Evolutionary conservation across 2,113 vertebrate genomes (phyloP).

Genomic region (Dromas ardeola): DNA sequence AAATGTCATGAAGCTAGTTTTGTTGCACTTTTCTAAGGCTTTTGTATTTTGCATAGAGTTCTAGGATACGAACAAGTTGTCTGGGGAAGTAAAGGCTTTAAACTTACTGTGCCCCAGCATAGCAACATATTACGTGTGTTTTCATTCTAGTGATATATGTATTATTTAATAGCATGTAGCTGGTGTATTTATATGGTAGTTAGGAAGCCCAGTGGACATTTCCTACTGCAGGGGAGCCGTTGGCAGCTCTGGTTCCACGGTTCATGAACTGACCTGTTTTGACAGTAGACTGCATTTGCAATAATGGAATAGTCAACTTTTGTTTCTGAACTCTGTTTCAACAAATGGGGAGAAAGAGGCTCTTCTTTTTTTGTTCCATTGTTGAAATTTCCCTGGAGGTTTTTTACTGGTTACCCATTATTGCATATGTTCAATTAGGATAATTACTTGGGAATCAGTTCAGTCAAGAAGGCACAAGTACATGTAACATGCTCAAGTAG

Average conservation of each 20-base stretch:
- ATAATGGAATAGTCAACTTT: not conserved
- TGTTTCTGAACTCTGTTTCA: not conserved
- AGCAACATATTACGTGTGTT: not conserved
- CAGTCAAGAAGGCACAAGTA: not conserved
- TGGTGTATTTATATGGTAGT: not conserved
- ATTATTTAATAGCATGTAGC: not conserved
- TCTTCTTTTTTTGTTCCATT: not conserved
- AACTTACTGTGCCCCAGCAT: not conserved
- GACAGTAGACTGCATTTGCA: constrained; percentile 3
- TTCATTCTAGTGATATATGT: not conserved
- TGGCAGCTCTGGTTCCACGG: constrained; percentile 8
- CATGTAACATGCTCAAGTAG: not conserved
- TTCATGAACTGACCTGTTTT: not conserved
- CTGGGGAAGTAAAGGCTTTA: not conserved
- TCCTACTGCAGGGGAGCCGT: constrained; percentile 45
- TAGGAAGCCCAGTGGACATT: constrained; percentile 22
- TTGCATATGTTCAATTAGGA: not conserved
- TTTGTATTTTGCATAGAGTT: constrained; percentile 48
- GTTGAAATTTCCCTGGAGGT: not conserved
- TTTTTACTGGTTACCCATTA: not conserved
- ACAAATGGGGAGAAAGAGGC: not conserved
- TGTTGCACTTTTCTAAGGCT: constrained; percentile 62
- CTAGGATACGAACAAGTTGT: constrained; percentile 3
- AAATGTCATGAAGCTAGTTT: constrained; percentile 52
- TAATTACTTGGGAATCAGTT: constrained; percentile 25